Base-by-base conservation (phyloP, 2,888 invertebrate genomes). In the Dryocosmus kuriphilus region DNA sequence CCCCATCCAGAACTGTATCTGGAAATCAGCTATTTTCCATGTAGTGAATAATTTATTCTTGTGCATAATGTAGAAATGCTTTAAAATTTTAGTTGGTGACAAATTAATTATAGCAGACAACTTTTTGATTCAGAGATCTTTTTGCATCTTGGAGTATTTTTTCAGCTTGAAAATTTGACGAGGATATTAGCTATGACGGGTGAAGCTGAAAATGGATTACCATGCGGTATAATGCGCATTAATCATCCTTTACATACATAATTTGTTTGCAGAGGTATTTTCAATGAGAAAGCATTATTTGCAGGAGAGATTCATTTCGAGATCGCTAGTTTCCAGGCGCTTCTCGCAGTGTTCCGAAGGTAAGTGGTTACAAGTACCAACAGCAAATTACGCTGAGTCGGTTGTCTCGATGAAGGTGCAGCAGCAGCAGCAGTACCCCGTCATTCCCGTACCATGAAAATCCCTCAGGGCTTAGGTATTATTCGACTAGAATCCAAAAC, bases 361-460 rank as follows among this genome's bases (percentile, higher is more conserved):
- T 77, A 79, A 83, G 79, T 82, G 79, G 61, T 77, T 81, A 67
- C 71, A 60, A 80, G 76, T 77, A 80, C 78, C 78, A 76, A 79
- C 76, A 62, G 79, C 76, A 80, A 84, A 82, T 81, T 82, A 84
- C 81, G 79, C 63, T 51, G 65, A 71, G 79, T 76, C 60, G 73
- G 79, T 77, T 80, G 79, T 78, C 79, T 78, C 60, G 77, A 77
- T 63, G 73, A 83, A 83, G 80, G 77, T 82, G 61, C 60, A 65
- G 71, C 32, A 32, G 73, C 32, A 62, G 65, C 75, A 55, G 57
- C 41, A 55, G 57, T 35, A 57, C 60, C 74, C 60, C 79, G 71
- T 22, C 77, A 77, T 19, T 60, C 74, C 63, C 63, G n/a, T n/a
- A 27, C 38, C 60, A 55, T 38, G 63, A 76, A 77, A 76, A 77